These are phyloP conservation scores for Solea senegalensis DNA, from an alignment of 2,113 vertebrate species.

Conservation along the genomic window DNA sequence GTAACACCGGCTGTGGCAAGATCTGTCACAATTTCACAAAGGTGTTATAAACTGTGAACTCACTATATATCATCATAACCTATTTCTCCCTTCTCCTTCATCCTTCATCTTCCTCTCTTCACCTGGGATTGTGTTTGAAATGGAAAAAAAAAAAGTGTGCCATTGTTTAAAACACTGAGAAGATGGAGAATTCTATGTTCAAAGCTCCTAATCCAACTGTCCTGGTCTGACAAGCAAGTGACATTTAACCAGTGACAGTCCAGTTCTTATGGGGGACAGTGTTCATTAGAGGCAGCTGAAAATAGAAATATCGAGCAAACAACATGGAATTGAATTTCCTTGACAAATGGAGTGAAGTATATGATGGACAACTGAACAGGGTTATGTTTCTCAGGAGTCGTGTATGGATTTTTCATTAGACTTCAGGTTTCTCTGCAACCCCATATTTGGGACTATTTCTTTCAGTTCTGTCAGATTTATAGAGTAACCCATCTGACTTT, in stretches of 20 bases:
- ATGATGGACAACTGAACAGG: neutral
- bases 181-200: neutral
- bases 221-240: neutral
- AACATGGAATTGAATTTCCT: neutral
- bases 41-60: neutral
- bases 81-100: no score
- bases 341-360: neutral
- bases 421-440: neutral
- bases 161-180: neutral
- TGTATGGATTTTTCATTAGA: neutral
- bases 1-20: no score
- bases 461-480: no score
- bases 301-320: neutral
- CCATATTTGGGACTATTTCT: neutral
- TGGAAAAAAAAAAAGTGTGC: neutral
- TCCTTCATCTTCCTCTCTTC: neutral
- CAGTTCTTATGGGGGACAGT: neutral
- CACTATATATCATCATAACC: neutral
- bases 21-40: no score
- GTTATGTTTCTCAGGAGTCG: neutral
- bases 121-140: neutral
- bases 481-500: no score
- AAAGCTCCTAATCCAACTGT: neutral
- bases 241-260: neutral
- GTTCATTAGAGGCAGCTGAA: neutral